Conservation (phyloP, 2,888 invertebrate species). For the Caradrina kadenii region DNA sequence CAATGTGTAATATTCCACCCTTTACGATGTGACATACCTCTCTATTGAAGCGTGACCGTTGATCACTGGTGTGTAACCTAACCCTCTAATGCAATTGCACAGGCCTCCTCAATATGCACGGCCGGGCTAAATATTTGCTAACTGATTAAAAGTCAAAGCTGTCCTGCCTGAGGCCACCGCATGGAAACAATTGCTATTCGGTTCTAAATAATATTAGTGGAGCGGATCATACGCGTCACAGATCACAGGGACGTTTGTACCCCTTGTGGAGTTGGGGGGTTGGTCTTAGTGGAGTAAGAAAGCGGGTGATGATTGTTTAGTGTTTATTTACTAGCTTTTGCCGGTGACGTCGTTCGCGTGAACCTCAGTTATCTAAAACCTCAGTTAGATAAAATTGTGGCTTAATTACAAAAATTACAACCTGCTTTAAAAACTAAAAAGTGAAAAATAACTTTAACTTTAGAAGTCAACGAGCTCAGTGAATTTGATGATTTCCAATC, state of each 20-base stretch:
- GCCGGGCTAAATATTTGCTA: constrained; percentile 84
- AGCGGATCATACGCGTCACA: constrained; percentile 81
- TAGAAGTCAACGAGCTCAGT: too few species aligned
- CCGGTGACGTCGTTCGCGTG: too few species aligned
- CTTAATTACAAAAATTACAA: too few species aligned
- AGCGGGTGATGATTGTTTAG: not conserved
- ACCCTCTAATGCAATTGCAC: constrained; percentile 88
- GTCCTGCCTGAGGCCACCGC: constrained; percentile 82
- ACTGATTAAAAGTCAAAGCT: constrained; percentile 89
- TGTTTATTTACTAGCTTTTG: not conserved
- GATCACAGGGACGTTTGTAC: constrained; percentile 81
- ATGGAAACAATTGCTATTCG: constrained; percentile 78
- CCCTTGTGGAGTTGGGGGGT: constrained; percentile 57
- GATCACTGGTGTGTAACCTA: constrained; percentile 74
- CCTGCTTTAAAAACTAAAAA: too few species aligned
- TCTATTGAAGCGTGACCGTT: constrained; percentile 74
- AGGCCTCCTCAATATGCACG: constrained; percentile 86
- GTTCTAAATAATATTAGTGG: constrained; percentile 87
- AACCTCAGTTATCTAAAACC: too few species aligned
- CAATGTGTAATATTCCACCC: constrained; percentile 62
- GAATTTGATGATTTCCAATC: too few species aligned
- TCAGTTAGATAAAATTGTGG: too few species aligned
- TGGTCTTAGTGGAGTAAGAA: constrained; percentile 28
- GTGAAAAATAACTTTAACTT: too few species aligned
- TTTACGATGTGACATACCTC: constrained; percentile 80